Evolutionary conservation across 2,888 invertebrate species (phyloP).

Genomic region (Patella pellucida): DNA sequence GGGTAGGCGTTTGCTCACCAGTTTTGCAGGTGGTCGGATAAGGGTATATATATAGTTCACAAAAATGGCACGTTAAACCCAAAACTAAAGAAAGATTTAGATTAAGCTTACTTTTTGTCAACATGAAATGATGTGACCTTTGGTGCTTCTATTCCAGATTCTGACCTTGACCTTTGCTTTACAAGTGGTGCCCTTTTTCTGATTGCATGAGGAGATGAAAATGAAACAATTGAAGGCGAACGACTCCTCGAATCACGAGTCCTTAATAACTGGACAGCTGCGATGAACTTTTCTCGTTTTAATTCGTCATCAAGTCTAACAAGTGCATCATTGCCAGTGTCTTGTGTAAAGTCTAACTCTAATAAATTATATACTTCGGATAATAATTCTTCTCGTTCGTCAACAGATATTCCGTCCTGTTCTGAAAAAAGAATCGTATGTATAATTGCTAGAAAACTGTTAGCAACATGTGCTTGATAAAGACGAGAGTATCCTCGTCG

Average conservation of each 20-base stretch:
- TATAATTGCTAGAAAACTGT: too few relatives aligned
- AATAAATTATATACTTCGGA: neutral
- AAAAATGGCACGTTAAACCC: too few relatives aligned
- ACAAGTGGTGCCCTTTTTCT: neutral
- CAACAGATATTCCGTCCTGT: neutral
- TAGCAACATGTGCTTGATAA: too few relatives aligned
- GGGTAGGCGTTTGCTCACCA: too few relatives aligned
- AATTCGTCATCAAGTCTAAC: neutral
- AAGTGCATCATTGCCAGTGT: neutral
- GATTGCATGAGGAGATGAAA: neutral
- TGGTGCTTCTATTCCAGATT: neutral
- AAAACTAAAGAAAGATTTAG: too few relatives aligned
- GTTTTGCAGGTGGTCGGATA: too few relatives aligned
- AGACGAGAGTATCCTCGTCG: too few relatives aligned
- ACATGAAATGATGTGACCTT: too few relatives aligned
- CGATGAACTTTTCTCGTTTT: neutral
- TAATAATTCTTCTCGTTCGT: neutral
- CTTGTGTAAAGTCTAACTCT: neutral
- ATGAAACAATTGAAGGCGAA: neutral
- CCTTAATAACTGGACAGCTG: neutral
- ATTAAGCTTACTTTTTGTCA: too few relatives aligned
- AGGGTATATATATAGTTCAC: too few relatives aligned
- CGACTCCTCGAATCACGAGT: neutral
- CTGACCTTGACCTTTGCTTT: conserved; percentile 2
- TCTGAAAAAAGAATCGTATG: too few relatives aligned